These are phyloP conservation scores for Chrysochloris asiatica DNA, from an alignment of 2,113 vertebrate species.

Conservation along the genomic window DNA sequence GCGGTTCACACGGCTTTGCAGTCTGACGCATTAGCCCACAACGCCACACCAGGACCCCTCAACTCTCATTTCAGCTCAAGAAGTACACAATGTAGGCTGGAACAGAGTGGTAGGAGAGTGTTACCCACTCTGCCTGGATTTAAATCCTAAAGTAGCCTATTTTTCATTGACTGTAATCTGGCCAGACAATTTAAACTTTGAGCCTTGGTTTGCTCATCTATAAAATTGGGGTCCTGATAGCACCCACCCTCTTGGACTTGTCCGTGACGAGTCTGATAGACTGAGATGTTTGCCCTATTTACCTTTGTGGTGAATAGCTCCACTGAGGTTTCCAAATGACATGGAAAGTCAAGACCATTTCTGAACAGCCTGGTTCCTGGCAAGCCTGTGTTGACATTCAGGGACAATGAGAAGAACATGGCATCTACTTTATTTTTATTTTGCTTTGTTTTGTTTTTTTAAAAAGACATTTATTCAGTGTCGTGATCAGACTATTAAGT, in stretches of 20 bases:
- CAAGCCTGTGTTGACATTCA: too few relatives aligned
- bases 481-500: too few relatives aligned
- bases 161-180: not conserved
- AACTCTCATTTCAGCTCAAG: not conserved
- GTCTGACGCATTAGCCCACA: too few relatives aligned
- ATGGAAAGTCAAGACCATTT: not conserved
- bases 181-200: not conserved
- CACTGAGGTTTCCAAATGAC: not conserved
- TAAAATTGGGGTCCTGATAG: too few relatives aligned
- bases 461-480: too few relatives aligned
- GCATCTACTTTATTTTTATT: too few relatives aligned
- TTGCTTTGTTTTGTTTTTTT: too few relatives aligned
- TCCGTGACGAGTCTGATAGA: not conserved
- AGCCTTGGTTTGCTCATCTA: too few relatives aligned
- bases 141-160: not conserved
- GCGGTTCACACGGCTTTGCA: too few relatives aligned
- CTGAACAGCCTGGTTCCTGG: not conserved
- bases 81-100: too few relatives aligned
- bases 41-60: too few relatives aligned
- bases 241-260: not conserved
- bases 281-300: not conserved
- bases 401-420: not conserved
- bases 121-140: not conserved
- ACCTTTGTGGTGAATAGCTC: not conserved
- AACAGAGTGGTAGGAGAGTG: not conserved